phyloP scores from a whole-genome alignment of 2,113 vertebrate species.

The Channa maculata region DNA sequence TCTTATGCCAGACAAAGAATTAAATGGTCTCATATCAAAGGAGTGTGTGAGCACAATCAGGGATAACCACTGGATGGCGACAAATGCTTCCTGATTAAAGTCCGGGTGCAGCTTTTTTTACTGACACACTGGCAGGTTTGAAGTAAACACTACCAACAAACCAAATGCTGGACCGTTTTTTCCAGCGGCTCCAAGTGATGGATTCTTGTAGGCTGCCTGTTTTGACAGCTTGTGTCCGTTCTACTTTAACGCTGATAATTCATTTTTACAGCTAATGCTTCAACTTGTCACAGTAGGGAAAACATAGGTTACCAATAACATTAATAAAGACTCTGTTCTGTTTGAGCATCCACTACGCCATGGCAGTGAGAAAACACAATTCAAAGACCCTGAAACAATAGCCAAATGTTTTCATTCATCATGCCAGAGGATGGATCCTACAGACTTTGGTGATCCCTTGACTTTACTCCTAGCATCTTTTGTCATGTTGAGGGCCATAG shows the following conservation, averaged over 20 bases:
- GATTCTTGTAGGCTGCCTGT: neutral
- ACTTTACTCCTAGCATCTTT: no score
- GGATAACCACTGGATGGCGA: constrained; percentile 46
- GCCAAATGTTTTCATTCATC: no score
- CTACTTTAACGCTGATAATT: neutral
- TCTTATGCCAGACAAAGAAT: neutral
- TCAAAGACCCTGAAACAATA: no score
- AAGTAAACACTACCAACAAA: neutral
- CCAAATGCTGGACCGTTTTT: neutral
- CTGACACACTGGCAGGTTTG: neutral
- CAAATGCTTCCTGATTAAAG: constrained; percentile 30
- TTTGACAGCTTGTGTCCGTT: neutral
- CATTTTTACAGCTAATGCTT: neutral
- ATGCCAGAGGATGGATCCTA: no score
- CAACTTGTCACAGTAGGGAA: neutral
- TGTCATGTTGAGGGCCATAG: no score
- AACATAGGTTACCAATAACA: neutral
- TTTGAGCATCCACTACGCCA: no score
- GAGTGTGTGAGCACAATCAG: rapidly evolving
- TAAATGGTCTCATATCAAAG: neutral
- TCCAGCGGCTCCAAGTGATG: neutral
- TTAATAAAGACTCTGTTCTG: neutral
- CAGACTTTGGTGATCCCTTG: no score
- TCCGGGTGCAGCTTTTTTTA: neutral
- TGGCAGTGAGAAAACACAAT: neutral